phyloP scores from a whole-genome alignment of 2,113 vertebrate genomes.

The Montifringilla adamsi region DNA sequence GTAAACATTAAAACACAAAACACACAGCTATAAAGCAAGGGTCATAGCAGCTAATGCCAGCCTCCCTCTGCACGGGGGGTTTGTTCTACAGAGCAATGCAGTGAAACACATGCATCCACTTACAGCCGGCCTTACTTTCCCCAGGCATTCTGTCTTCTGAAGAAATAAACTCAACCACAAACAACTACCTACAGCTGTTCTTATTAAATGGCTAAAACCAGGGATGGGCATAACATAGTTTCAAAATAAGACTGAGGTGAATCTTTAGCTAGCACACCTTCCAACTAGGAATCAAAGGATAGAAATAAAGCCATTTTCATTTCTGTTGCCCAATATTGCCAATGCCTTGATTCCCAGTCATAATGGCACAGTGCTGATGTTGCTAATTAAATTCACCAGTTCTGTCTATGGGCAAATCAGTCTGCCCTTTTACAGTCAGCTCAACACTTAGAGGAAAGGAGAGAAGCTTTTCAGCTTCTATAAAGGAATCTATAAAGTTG shows the following conservation, averaged over 20 bases:
- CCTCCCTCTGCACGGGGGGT: neutral
- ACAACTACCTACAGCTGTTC: neutral
- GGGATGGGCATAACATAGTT: rapidly evolving
- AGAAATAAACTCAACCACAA: neutral
- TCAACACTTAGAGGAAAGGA: neutral
- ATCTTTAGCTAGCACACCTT: neutral
- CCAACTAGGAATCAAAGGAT: neutral
- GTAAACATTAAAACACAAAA: neutral
- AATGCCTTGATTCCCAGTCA: neutral
- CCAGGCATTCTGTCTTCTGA: neutral
- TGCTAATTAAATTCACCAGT: neutral
- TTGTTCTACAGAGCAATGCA: neutral
- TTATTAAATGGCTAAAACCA: neutral
- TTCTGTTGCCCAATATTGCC: neutral
- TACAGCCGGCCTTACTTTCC: neutral
- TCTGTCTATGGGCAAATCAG: neutral
- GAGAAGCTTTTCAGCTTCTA: neutral
- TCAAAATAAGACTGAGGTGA: rapidly evolving
- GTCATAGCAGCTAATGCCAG: neutral
- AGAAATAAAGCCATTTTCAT: neutral
- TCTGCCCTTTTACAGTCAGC: neutral
- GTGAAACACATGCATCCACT: rapidly evolving
- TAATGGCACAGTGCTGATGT: neutral
- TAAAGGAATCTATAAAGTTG: neutral
- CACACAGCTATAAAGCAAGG: neutral